A percentile compares a stretch with the other conserved stretches of the same genome.
Conservation (phyloP, 2,797 vertebrate species). For the Xenops minutus region DNA sequence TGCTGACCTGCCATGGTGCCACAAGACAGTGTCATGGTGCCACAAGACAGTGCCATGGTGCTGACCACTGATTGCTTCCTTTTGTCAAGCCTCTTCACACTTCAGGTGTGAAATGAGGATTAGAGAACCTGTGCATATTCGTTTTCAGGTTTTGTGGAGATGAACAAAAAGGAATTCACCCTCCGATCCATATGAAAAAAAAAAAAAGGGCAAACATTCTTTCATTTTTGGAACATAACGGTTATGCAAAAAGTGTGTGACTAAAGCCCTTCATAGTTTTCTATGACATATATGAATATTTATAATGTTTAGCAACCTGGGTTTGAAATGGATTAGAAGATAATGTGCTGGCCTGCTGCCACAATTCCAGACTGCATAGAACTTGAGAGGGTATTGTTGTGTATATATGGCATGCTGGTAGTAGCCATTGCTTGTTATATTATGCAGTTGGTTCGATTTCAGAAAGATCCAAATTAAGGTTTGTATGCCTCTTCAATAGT, state of each 20-base stretch:
- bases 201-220: slow-evolving; percentile 62
- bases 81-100: slow-evolving; percentile 64
- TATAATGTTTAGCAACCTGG: slow-evolving; percentile 74
- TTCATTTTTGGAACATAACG: slow-evolving; percentile 75
- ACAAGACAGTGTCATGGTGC: neutral
- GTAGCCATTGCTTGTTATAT: slow-evolving; percentile 17
- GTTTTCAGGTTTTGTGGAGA: slow-evolving; percentile 73
- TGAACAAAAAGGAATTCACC: slow-evolving; percentile 76
- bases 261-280: slow-evolving; percentile 74
- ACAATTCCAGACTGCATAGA: slow-evolving; percentile 56
- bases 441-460: slow-evolving; percentile 54
- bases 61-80: slow-evolving; percentile 43
- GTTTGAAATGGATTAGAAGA: slow-evolving; percentile 72
- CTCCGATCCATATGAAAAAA: slow-evolving; percentile 69
- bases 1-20: neutral
- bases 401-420: slow-evolving; percentile 15
- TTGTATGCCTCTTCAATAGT: slow-evolving; percentile 39
- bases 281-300: slow-evolving; percentile 78
- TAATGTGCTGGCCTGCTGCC: slow-evolving; percentile 73
- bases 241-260: slow-evolving; percentile 75
- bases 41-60: neutral
- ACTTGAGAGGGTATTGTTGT: slow-evolving; percentile 53
- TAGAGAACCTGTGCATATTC: slow-evolving; percentile 72
- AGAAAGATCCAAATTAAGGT: slow-evolving; percentile 57
- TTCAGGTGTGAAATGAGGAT: slow-evolving; percentile 77